Percentiles rank a stretch among this genome's conserved stretches.
Conservation (phyloP, 2,888 invertebrate genomes). For the Diarsia brunnea region DNA sequence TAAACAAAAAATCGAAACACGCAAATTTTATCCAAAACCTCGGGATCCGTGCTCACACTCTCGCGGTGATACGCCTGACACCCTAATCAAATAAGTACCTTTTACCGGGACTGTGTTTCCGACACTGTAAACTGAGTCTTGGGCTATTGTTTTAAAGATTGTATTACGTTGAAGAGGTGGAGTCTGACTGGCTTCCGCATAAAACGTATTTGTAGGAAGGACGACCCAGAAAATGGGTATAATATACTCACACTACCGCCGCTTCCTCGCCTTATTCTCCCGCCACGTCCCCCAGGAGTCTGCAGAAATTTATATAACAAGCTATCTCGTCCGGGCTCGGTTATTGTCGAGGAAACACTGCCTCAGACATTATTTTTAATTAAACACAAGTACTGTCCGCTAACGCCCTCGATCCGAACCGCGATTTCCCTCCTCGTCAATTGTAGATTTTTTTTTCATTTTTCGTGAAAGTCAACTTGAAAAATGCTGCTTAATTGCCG, state of each 20-base stretch:
- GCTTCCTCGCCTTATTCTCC: conserved; percentile 88
- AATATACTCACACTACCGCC: conserved; percentile 90
- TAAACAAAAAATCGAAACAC: conserved; percentile 88
- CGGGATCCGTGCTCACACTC: conserved; percentile 87
- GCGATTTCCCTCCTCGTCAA: conserved; percentile 74
- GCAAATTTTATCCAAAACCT: conserved; percentile 90
- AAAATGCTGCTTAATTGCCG: conserved; percentile 65
- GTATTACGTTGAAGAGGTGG: conserved; percentile 67
- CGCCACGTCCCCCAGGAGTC: conserved; percentile 88
- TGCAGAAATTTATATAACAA: conserved; percentile 91
- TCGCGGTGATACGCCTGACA: conserved; percentile 90
- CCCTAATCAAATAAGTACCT: conserved; percentile 91
- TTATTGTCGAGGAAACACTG: conserved; percentile 89
- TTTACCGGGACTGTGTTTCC: conserved; percentile 82
- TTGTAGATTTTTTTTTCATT: conserved; percentile 67
- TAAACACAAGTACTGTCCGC: conserved; percentile 86
- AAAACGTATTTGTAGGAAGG: conserved; percentile 91
- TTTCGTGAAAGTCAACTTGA: conserved; percentile 64
- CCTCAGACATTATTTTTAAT: conserved; percentile 89
- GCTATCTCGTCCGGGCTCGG: conserved; percentile 88
- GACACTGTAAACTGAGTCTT: conserved; percentile 71
- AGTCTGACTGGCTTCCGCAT: conserved; percentile 89
- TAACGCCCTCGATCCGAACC: conserved; percentile 78
- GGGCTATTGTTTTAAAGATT: conserved; percentile 71
- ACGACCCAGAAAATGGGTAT: conserved; percentile 91